A percentile compares a stretch with the other conserved stretches of the same genome.
phyloP scores from a whole-genome alignment of 37 sponge, comb jelly and placozoan genomes.

The Aphrocallistes beatrix region DNA sequence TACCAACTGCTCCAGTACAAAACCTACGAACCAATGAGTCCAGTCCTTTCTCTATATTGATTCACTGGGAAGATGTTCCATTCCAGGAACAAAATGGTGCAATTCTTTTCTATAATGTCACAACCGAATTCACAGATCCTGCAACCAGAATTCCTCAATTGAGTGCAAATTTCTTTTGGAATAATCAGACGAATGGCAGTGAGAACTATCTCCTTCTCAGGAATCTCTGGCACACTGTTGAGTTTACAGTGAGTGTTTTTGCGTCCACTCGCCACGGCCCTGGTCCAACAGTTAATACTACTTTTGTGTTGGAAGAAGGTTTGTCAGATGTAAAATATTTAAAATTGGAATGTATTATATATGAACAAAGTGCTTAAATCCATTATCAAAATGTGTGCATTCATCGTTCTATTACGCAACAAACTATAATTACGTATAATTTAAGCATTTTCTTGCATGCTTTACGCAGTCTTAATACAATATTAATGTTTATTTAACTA shows the following conservation, averaged over 20 bases:
- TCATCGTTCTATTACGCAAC: no score
- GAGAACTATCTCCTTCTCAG: neutral
- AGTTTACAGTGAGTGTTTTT: neutral
- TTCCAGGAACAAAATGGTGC: neutral
- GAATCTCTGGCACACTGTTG: neutral
- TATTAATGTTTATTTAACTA: no score
- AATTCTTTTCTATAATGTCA: neutral
- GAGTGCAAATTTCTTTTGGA: neutral
- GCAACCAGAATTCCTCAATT: neutral
- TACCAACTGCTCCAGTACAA: neutral
- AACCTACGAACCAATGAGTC: neutral
- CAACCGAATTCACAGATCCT: neutral
- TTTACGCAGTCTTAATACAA: no score
- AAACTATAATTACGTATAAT: no score
- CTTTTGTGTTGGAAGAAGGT: neutral
- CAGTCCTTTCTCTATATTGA: neutral
- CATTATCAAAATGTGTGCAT: no score
- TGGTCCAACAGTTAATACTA: neutral
- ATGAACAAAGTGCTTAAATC: no score
- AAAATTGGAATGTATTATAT: no score
- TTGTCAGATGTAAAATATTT: neutral
- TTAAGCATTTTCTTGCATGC: no score
- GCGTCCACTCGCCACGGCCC: neutral
- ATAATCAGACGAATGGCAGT: neutral
- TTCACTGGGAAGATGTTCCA: constrained; percentile 1